Evolutionary conservation across 2,888 invertebrate species (phyloP).

Genomic region (Leptopilina myrica): DNA sequence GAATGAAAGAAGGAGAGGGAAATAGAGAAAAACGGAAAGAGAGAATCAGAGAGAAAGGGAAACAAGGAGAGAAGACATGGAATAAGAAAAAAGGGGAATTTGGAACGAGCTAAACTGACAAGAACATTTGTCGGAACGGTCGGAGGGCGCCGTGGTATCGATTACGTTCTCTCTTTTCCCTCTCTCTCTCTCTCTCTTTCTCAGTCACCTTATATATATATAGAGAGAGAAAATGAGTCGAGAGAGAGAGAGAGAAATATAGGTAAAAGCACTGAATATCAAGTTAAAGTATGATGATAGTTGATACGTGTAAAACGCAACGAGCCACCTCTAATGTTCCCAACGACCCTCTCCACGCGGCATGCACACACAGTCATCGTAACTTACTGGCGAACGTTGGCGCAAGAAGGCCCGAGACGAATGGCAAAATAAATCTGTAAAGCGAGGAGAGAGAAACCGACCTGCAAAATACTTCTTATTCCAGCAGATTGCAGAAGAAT

Average conservation of each 20-base stretch:
- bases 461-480: conserved; percentile 29
- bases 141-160: conserved; percentile 65
- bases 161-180: conserved; percentile 61
- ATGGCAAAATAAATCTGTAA: conserved; percentile 65
- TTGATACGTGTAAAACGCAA: conserved; percentile 69
- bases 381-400: conserved; percentile 53
- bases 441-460: conserved; percentile 48
- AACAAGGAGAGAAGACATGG: conserved; percentile 45
- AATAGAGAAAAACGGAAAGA: no score
- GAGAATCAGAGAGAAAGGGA: no score
- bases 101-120: conserved; percentile 55
- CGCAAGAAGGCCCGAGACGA: conserved; percentile 66
- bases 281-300: conserved; percentile 74
- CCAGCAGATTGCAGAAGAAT: conserved; percentile 6
- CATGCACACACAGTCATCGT: conserved; percentile 40
- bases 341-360: conserved; percentile 51
- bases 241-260: conserved; percentile 37
- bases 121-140: conserved; percentile 59
- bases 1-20: no score
- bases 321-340: conserved; percentile 68
- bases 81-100: conserved; percentile 44
- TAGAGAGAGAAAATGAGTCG: conserved; percentile 49
- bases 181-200: no score
- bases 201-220: conserved; percentile 36
- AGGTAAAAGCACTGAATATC: conserved; percentile 71